Evolutionary conservation across 1,140 invertebrate species (phyloP).

Genomic region (Chrysomallon squamiferum): DNA sequence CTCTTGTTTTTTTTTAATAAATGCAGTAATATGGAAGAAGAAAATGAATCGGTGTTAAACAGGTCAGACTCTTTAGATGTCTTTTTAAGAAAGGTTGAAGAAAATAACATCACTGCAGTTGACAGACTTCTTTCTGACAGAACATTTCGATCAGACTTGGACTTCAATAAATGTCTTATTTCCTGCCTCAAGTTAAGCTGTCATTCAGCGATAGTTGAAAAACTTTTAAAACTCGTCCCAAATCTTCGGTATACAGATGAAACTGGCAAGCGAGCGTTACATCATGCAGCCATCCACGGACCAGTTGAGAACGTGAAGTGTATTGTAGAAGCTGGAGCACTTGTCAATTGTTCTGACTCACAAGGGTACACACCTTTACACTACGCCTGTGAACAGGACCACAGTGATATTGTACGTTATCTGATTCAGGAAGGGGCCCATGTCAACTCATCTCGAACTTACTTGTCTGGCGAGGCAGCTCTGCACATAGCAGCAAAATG

Average conservation of each 20-base stretch:
- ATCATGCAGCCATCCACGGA: slow-evolving; percentile 10
- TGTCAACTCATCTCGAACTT: slow-evolving; percentile 7
- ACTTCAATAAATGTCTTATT: not conserved
- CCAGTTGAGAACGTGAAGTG: not conserved
- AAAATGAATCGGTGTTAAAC: too few species aligned
- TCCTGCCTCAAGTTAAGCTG: not conserved
- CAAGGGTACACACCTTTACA: not conserved
- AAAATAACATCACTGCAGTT: too few species aligned
- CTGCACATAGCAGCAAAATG: slow-evolving; percentile 5
- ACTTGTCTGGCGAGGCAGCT: slow-evolving; percentile 1
- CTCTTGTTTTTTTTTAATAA: too few species aligned
- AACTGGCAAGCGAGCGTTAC: slow-evolving; percentile 1
- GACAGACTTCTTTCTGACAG: not conserved
- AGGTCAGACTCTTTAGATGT: too few species aligned
- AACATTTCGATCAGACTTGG: not conserved
- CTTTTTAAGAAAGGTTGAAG: too few species aligned
- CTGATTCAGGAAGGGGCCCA: slow-evolving; percentile 11
- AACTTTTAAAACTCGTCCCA: not conserved
- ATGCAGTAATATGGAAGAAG: too few species aligned
- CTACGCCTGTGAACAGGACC: slow-evolving; percentile 2
- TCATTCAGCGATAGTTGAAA: too few species aligned
- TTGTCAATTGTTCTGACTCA: slow-evolving; percentile 10
- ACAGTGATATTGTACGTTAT: slow-evolving; percentile 10
- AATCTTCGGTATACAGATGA: not conserved
- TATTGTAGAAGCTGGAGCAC: slow-evolving; percentile 3